Conservation (phyloP, 2,113 vertebrate species). For the Apodemus sylvaticus region DNA sequence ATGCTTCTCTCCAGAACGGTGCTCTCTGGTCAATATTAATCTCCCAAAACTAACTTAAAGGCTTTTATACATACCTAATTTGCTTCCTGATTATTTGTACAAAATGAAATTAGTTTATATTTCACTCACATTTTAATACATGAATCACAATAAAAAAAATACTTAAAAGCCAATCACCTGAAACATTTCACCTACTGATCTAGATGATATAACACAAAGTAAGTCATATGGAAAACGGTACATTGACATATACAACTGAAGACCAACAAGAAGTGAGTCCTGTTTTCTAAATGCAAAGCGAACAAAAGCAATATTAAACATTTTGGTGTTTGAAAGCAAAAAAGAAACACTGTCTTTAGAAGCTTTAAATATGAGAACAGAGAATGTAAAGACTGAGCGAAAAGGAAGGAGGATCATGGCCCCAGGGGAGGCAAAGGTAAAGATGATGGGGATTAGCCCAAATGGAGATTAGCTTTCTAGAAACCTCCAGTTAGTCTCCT, state of each 20-base stretch:
- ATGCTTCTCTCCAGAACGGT: background rate
- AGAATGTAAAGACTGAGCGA: background rate
- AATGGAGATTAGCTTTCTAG: background rate
- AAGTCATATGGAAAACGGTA: background rate
- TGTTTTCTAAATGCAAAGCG: background rate
- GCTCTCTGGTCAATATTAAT: conserved; percentile 13
- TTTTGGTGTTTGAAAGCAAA: background rate
- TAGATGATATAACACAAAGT: background rate
- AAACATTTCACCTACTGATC: background rate
- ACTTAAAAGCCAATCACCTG: background rate
- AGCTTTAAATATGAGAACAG: background rate
- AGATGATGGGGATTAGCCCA: background rate
- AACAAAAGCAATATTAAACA: too few relatives aligned
- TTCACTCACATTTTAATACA: background rate
- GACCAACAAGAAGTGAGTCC: background rate
- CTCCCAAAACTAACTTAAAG: background rate
- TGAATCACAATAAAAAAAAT: background rate
- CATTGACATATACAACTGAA: background rate
- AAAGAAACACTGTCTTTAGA: background rate
- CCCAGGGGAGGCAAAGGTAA: too few relatives aligned
- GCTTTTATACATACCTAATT: conserved; percentile 7
- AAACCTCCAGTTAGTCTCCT: background rate
- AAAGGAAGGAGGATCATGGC: too few relatives aligned
- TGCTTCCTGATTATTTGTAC: conserved; percentile 16
- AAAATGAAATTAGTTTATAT: conserved; percentile 46